Conservation (phyloP, 2,113 vertebrate species). For the Syngnathus floridae region DNA sequence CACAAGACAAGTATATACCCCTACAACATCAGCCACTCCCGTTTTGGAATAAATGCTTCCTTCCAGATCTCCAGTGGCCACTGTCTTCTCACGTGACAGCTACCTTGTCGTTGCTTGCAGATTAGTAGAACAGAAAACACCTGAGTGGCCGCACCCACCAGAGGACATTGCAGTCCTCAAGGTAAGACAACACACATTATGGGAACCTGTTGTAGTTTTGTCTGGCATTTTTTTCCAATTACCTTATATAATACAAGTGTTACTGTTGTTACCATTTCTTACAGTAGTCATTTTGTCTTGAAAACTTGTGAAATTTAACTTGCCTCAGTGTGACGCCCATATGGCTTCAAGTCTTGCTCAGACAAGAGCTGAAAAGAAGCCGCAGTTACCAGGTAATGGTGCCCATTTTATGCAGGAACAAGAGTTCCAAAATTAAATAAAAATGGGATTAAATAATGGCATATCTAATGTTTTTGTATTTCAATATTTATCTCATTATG, state of each 20-base stretch:
- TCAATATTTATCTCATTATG: no score
- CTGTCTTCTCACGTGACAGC: no score
- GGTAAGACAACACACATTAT: constrained; percentile 9
- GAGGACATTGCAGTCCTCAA: constrained; percentile 8
- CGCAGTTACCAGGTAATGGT: constrained; percentile 30
- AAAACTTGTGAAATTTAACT: neutral
- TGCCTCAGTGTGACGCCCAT: neutral
- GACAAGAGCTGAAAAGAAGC: constrained; percentile 1
- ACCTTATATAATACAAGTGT: neutral
- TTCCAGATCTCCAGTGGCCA: no score
- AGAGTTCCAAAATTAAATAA: no score
- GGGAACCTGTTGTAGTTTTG: neutral
- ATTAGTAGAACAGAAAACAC: constrained; percentile 52
- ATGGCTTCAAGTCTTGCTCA: constrained; percentile 42
- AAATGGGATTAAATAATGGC: no score
- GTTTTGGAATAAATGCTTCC: no score
- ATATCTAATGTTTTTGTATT: no score
- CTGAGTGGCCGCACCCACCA: constrained; percentile 24
- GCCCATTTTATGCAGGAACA: neutral
- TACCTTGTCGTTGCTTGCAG: neutral
- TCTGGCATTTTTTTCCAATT: neutral
- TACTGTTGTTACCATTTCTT: neutral
- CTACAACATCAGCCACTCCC: no score
- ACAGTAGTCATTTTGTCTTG: neutral
- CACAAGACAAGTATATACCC: no score